A percentile compares a stretch with the other conserved stretches of the same genome.
Evolutionary conservation across 2,888 invertebrate genomes (phyloP).

Genomic region (Anagyrus pseudococci): DNA sequence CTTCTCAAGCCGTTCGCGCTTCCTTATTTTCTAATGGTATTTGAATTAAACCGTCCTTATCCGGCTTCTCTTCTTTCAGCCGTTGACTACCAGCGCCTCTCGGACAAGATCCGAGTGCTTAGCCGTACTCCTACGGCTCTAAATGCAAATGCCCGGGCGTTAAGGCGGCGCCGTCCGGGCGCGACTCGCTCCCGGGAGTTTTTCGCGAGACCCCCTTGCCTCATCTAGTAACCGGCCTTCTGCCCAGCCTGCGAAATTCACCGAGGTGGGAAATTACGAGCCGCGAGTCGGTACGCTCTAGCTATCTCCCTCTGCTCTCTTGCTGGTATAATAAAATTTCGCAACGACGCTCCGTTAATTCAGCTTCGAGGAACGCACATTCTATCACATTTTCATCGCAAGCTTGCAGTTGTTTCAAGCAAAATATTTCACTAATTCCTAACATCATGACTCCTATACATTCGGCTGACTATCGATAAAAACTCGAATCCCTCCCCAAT

Average conservation of each 20-base stretch:
- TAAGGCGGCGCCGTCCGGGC: constrained; percentile 43
- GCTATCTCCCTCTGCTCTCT: background rate
- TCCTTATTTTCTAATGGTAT: constrained; percentile 42
- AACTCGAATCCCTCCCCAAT: too few species aligned
- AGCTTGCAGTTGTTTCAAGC: too few species aligned
- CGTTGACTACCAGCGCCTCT: background rate
- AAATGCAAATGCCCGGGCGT: constrained; percentile 40
- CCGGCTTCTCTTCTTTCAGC: constrained; percentile 10
- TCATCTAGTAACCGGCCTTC: too few species aligned
- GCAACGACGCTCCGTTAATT: background rate
- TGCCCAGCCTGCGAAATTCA: background rate
- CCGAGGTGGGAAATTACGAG: constrained; percentile 11
- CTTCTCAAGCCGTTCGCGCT: constrained; percentile 30
- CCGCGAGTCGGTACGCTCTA: background rate
- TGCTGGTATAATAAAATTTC: constrained; percentile 8
- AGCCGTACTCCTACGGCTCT: constrained; percentile 7
- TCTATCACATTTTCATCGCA: too few species aligned
- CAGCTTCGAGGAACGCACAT: too few species aligned
- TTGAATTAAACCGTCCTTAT: constrained; percentile 40
- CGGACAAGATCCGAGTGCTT: background rate
- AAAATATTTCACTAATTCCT: too few species aligned
- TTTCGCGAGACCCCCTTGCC: background rate
- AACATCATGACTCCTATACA: too few species aligned
- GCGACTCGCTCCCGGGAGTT: constrained; percentile 42
- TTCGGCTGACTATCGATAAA: too few species aligned